These are phyloP conservation scores for Bombus picipes DNA, from an alignment of 1,140 invertebrate genomes.

Conservation along the genomic window DNA sequence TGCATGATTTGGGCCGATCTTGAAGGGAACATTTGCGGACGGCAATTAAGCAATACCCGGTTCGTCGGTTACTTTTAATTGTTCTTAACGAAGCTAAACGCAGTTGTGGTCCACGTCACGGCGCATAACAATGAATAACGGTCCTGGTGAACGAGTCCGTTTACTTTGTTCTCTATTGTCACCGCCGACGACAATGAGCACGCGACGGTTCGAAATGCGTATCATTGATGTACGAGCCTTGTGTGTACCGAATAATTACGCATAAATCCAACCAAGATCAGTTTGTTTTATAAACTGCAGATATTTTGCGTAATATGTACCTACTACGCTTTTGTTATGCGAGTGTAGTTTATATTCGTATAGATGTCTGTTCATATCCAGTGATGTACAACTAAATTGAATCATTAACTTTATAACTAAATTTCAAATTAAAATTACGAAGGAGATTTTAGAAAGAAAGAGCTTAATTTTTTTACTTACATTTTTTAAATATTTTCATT, in stretches of 20 bases:
- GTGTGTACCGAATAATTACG: background rate
- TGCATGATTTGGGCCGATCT: background rate
- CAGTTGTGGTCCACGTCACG: conserved; percentile 51
- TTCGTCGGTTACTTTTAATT: conserved; percentile 73
- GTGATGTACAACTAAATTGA: background rate
- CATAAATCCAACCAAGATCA: background rate
- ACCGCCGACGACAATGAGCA: conserved; percentile 31
- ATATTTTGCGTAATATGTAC: background rate
- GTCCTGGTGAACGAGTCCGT: conserved; percentile 54
- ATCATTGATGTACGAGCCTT: conserved; percentile 37
- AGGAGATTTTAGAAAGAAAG: background rate
- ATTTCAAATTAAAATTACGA: conserved; percentile 1
- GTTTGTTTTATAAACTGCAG: background rate
- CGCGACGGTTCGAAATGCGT: conserved; percentile 27
- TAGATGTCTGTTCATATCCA: background rate
- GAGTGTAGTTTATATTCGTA: too few relatives aligned
- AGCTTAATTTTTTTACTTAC: background rate
- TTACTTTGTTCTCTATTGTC: conserved; percentile 58
- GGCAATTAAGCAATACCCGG: conserved; percentile 70
- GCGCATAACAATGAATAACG: conserved; percentile 73
- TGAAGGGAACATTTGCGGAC: conserved; percentile 4
- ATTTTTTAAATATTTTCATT: background rate
- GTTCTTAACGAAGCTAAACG: conserved; percentile 70
- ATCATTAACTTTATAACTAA: background rate
- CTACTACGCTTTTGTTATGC: background rate